These are phyloP conservation scores for Ameiurus melas DNA, from an alignment of 2,113 vertebrate genomes.

Conservation along the genomic window DNA sequence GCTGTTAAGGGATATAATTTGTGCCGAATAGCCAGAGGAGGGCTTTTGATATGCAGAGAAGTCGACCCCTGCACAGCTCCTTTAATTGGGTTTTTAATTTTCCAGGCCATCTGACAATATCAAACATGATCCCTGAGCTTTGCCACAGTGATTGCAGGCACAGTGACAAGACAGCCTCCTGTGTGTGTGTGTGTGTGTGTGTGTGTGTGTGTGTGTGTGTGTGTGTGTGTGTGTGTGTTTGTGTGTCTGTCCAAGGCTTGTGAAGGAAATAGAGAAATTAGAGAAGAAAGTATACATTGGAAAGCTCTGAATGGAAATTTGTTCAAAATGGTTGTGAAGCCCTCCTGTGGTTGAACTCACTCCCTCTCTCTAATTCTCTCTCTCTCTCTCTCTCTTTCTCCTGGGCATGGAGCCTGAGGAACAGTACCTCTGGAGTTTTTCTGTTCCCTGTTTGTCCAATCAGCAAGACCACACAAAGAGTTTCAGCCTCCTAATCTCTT, in stretches of 20 bases:
- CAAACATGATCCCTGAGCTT: constrained; percentile 98
- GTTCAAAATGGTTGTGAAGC: constrained; percentile 63
- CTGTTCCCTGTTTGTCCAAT: constrained; percentile 76
- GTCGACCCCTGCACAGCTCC: constrained; percentile 97
- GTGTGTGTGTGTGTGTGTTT: neutral
- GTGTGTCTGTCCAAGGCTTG: constrained; percentile 67
- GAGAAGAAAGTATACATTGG: constrained; percentile 52
- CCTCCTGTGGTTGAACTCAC: constrained; percentile 59
- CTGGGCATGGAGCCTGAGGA: constrained; percentile 43
- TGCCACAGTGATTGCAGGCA: constrained; percentile 90
- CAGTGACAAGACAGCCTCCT: constrained; percentile 78
- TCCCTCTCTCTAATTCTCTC: constrained; percentile 22
- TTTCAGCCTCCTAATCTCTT: constrained; percentile 78
- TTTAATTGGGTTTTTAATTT: constrained; percentile 99
- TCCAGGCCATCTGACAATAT: constrained; percentile 99
- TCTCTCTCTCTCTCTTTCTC: constrained; percentile 50
- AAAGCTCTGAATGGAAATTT: constrained; percentile 69
- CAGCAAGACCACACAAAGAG: constrained; percentile 78
- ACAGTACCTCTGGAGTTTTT: constrained; percentile 64
- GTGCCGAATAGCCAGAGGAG: constrained; percentile 96
- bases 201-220: neutral
- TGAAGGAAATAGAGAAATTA: constrained; percentile 62
- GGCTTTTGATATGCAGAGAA: constrained; percentile 99
- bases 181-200: neutral
- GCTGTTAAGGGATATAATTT: constrained; percentile 99